Evolutionary conservation across 2,888 invertebrate species (phyloP).

Genomic region (Eudasyphora cyanicolor): DNA sequence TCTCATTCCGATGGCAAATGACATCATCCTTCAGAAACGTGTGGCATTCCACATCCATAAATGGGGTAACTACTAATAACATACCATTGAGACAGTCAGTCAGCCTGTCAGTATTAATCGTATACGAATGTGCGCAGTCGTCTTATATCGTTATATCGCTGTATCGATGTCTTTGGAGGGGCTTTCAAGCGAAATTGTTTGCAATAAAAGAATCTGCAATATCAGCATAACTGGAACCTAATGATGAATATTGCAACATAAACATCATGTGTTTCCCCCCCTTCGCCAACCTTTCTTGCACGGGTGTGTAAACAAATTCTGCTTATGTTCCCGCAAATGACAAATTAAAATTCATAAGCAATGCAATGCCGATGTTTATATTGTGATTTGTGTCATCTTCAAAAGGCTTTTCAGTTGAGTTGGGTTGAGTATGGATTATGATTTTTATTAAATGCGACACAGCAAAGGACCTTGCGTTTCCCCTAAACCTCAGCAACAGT

Average conservation of each 20-base stretch:
- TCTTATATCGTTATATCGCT: too few species aligned
- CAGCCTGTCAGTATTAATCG: too few species aligned
- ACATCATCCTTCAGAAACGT: neutral
- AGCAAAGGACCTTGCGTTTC: neutral
- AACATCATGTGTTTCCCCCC: neutral
- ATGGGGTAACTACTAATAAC: neutral
- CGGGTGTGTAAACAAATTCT: neutral
- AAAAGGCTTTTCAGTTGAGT: neutral
- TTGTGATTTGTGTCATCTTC: neutral
- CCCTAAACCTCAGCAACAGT: too few species aligned
- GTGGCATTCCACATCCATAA: neutral
- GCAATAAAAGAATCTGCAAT: constrained; percentile 13
- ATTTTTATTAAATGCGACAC: neutral
- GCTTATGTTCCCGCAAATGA: neutral
- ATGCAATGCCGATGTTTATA: neutral
- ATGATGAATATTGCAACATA: constrained; percentile 14
- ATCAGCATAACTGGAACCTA: constrained; percentile 8
- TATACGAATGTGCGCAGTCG: too few species aligned
- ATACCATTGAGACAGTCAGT: too few species aligned
- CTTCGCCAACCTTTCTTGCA: neutral
- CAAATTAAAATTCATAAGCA: constrained; percentile 3
- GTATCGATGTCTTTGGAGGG: neutral
- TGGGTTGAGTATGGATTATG: neutral
- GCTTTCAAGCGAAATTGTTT: neutral
- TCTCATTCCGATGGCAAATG: neutral